Evolutionary conservation across 2,797 vertebrate genomes (phyloP).

Genomic region (Spondyliosoma cantharus): DNA sequence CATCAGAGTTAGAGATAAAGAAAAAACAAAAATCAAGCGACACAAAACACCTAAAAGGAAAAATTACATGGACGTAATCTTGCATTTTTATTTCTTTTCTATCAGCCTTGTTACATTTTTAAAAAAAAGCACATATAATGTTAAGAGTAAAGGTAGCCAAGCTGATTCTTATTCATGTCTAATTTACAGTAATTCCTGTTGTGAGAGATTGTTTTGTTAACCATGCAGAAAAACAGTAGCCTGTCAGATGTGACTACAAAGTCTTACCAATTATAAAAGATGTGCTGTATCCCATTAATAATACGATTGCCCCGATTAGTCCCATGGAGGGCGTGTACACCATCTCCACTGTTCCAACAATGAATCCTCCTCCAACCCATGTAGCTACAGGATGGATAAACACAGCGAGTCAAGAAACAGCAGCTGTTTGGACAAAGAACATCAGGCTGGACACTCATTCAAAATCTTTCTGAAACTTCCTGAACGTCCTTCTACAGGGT

Average conservation of each 20-base stretch:
- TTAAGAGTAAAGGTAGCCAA: too few relatives aligned
- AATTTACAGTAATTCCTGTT: too few relatives aligned
- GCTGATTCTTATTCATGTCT: too few relatives aligned
- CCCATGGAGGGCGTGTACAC: conserved; percentile 19
- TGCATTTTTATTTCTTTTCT: too few relatives aligned
- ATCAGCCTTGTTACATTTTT: too few relatives aligned
- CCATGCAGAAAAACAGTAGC: background rate
- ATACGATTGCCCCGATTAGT: background rate
- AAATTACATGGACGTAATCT: too few relatives aligned
- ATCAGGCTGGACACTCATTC: too few relatives aligned
- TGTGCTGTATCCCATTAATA: background rate
- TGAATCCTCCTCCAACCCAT: conserved; percentile 13
- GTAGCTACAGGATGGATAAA: conserved; percentile 3
- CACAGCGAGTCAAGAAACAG: background rate
- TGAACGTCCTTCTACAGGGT: too few relatives aligned
- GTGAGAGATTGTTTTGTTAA: background rate
- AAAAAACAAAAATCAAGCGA: background rate
- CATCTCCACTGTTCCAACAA: conserved; percentile 9
- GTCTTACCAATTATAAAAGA: conserved; percentile 7
- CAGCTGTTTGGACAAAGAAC: background rate
- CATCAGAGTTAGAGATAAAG: too few relatives aligned
- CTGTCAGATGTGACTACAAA: background rate
- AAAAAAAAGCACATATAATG: too few relatives aligned
- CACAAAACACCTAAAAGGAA: too few relatives aligned
- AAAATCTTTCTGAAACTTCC: too few relatives aligned